Evolutionary conservation across 2,888 invertebrate species (phyloP), one percentile per base, ranked within the genome.

Genomic region (Ornithoptera alexandrae): DNA sequence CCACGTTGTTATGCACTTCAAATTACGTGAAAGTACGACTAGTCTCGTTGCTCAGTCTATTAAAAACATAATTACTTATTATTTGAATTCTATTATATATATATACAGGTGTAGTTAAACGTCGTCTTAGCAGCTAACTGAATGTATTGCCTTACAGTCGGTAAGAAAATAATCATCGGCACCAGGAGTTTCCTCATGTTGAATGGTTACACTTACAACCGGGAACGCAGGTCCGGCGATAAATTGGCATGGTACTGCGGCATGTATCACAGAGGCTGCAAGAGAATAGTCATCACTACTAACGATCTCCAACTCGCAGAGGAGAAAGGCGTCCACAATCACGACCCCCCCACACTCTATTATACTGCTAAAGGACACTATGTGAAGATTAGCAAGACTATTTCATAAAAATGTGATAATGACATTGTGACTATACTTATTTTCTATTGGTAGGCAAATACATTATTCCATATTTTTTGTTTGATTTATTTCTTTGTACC

Each of bases 231-330:
- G n/a, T 68, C 72, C 1, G 72, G 65, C 58, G 53, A 70, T 53
- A 70, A 75, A 2, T 67, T 72, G 17, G 66, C 75, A 6, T 80
- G 80, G 81, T 78, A 79, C 71, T 82, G 82, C 65, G 71, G 78
- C 2, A 74, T 72, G 68, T 81, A 79, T 72, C 80, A 81, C 66
- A 72, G 74, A 2, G 80, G 81, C 6, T 82, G 82, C 66, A 76
- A 68, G 68, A 76, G 73, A 0, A 60, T 62, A 18, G 71, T 77
- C 1, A 61, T 72, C 18, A 76, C 79, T 7, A 75, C 71, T 6
- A 46, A 69, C 6, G 69, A 72, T 0, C 50, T 73, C 3, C 53
- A 62, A 15, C 66, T 77, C 3, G 15, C 72, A 17, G 63, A 71
- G 17, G 30, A 72, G 18, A 67, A 10, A 18, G 75, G 78, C 2